Evolutionary conservation across 2,888 invertebrate genomes (phyloP), one percentile per base, ranked within the genome.

Genomic region (Mesorhabditis belari): DNA sequence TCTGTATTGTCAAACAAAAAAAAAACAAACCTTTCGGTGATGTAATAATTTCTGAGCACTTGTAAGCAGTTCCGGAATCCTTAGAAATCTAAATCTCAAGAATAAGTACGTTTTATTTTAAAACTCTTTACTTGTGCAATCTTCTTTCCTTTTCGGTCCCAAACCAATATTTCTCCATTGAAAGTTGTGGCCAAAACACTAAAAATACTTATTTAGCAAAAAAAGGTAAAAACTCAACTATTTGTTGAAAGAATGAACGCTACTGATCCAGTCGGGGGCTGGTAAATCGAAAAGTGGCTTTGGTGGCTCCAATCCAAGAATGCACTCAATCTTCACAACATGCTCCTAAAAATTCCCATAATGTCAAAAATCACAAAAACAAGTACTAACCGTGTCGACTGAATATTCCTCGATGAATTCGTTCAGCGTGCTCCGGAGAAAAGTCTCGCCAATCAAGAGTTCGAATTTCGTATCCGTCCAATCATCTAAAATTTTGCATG

Each of bases 181-280:
- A 77, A 79, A 23, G 73, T 75, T 17, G 80, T 76, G 9, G 75
- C 70, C 53, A 76, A 62, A 53, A 79, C 68, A 44, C 79, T 79
- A 58, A 66, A 69, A 66, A 57, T 24, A 4, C 12, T 35, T 17
- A 35, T n/a, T n/a, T 17, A 35, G 44, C n/a, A 35, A 35, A 35
- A 35, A 35, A 6, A 35, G 44, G 44, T n/a, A 50, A 51, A 28
- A 52, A 68, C 73, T 61, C 44, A n/a, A 77, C 77, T 61, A 64
- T 49, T 72, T 65, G n/a, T 69, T 61, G 6, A 65, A 56, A 27
- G 65, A 64, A 23, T 70, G 68, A 19, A 93, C 88, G 51, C 90
- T 87, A 23, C 92, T 89, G n/a, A 96, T 92, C 96, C 96, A 98
- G 81, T 98, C 96, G 83, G 95, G 92, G 78, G 95, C 94, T 81